Evolutionary conservation across 2,113 vertebrate genomes (phyloP), one percentile per base, ranked within the genome.

Genomic region (Bombycilla garrulus): DNA sequence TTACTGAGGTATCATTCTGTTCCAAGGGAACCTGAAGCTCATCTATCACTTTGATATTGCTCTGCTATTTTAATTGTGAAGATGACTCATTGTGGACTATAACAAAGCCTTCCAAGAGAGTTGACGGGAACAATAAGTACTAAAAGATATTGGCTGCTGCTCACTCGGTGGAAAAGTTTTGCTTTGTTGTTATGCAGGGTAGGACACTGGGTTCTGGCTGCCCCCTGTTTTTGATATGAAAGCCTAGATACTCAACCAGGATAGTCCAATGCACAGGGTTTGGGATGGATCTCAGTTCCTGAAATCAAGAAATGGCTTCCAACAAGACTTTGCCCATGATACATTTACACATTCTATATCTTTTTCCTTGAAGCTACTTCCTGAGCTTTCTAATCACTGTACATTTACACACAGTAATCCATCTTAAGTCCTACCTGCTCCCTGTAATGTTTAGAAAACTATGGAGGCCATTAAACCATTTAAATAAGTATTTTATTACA

Each of bases 141-240:
- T 58, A 56, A 82, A 89, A 82, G 19, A 53, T 45, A 44, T 13
- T 65, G 21, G 3, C 67, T 92, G 45, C 29, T 69, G 12, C 28
- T 15, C 33, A 31, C 16, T 58, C 23, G 17, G 25, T 54, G 29
- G 26, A 51, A 66, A 29, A 81, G 24, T 61, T 93, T 61, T 28
- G 18, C 48, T 60, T 45, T 38, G n/a, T 26, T 67, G 5, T 33
- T 51, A 3, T 40, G 12, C 6, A 0, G 23, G 12, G 4, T 14
- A 81, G 53, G 33, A 60, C 14, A 23, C 26, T 56, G 16, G 26
- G 11, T 83, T 65, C 38, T 80, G 71, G 8, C 24, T 92, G 16
- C 6, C 21, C 7, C 14, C 3, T 64, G 0, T 31, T 42, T 40
- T 10, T 28, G 36, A 5, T 9, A 7, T 48, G 23, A 80, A 44